Evolutionary conservation across 2,113 vertebrate species (phyloP).

Genomic region (Cochlearius cochlearius): DNA sequence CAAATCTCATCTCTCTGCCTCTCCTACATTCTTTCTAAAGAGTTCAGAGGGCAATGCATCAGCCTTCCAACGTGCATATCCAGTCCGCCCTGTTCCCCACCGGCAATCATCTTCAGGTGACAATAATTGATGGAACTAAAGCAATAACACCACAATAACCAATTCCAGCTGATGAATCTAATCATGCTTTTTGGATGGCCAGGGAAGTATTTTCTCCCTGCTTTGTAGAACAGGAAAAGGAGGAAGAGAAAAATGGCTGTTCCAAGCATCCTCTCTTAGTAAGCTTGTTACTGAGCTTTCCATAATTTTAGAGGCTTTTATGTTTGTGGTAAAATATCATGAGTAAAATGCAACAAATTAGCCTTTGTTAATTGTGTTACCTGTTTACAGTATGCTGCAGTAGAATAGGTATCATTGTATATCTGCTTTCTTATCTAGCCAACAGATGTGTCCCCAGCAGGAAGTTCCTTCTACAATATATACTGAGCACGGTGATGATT

Average conservation of each 20-base stretch:
- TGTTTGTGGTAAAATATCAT: not conserved
- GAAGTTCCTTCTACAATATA: not conserved
- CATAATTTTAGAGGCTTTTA: not conserved
- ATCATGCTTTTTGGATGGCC: not conserved
- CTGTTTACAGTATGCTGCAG: not conserved
- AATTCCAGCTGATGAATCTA: not conserved
- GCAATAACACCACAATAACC: not conserved
- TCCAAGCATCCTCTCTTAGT: not conserved
- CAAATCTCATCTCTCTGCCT: not conserved
- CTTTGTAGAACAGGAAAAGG: not conserved
- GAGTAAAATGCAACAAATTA: not conserved
- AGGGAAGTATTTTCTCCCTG: not conserved
- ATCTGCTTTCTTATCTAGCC: not conserved
- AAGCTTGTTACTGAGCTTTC: not conserved
- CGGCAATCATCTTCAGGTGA: not conserved
- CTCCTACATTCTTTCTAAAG: not conserved
- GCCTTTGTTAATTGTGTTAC: not conserved
- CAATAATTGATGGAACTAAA: not conserved
- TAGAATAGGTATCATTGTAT: not conserved
- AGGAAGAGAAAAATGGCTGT: not conserved
- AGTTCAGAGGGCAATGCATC: not conserved
- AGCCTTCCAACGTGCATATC: not conserved
- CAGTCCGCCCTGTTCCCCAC: not conserved
- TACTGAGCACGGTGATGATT: not conserved
- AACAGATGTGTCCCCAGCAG: constrained; percentile 21